A percentile compares a stretch with the other conserved stretches of the same genome.
Conservation (phyloP, 2,888 invertebrate genomes). For the Sclerodermus sp. region DNA sequence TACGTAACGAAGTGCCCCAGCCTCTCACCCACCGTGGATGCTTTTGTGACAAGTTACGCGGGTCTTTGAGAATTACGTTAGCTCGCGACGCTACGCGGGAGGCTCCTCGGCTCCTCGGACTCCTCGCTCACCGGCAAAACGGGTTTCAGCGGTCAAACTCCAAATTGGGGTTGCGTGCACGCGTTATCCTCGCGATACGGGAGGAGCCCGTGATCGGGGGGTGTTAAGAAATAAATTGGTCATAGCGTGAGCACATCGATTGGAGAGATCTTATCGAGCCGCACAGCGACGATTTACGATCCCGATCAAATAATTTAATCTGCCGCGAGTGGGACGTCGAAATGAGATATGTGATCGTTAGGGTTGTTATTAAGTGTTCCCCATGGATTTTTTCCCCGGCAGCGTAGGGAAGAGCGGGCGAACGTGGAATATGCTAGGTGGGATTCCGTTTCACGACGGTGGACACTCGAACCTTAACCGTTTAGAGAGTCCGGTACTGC, state of each 20-base stretch:
- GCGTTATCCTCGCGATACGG: neutral
- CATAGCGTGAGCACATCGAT: neutral
- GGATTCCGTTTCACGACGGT: neutral
- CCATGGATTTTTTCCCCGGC: neutral
- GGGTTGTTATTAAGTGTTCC: neutral
- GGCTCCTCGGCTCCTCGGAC: no score
- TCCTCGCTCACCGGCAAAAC: no score
- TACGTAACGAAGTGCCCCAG: no score
- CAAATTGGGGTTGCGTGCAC: no score
- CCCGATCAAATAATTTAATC: slow-evolving; percentile 14
- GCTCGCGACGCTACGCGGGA: no score
- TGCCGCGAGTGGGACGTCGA: slow-evolving; percentile 6
- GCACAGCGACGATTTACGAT: slow-evolving; percentile 5
- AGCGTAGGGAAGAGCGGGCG: neutral
- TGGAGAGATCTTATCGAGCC: slow-evolving; percentile 4
- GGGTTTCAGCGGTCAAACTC: no score
- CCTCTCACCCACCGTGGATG: no score
- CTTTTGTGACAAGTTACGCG: no score
- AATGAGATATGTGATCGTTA: slow-evolving; percentile 2
- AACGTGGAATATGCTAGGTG: neutral
- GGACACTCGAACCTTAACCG: neutral
- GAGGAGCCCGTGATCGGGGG: neutral
- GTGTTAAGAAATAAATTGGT: slow-evolving; percentile 1
- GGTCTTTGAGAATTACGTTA: no score
- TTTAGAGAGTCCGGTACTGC: slow-evolving; percentile 19